Evolutionary conservation across 2,888 invertebrate genomes (phyloP), one percentile per base, ranked within the genome.

Genomic region (Mallateleia sp.): DNA sequence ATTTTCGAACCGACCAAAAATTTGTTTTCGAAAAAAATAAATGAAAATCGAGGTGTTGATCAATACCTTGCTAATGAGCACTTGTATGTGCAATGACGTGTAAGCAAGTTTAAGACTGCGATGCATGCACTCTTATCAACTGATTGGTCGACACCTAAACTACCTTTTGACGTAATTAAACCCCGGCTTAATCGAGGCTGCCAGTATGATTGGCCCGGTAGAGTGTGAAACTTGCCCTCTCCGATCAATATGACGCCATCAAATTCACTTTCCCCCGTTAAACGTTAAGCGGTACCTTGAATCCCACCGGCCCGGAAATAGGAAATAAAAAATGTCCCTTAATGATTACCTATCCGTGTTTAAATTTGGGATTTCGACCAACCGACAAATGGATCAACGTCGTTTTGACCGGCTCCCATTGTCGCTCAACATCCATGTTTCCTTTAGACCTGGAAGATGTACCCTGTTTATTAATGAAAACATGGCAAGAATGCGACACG

Each of bases 101-200:
- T 52, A 38, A 22, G 54, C n/a, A 69, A 71, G 28, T 78, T 78
- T 52, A 74, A 77, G 64, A 71, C 66, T 64, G 20, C 66, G 71
- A 72, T 72, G 34, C 82, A 42, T 78, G 82, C 86, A 82, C 66
- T 81, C 86, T 82, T 86, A 82, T 82, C 82, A 72, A 14, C 74
- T 32, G 74, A 74, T 79, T 78, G 78, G 78, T 62, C 86, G 86
- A 74, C 79, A 82, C 74, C 79, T 79, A 60, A 78, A 64, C 54
- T 78, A 62, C 71, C 64, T 86, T 74, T 74, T 50, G 81, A 78
- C 78, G 78, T 86, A 86, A 86, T 86, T 86, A 79, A 86, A 86
- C 20, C 62, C 52, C 62, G 58, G 58, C 80, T 58, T 72, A 82
- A 82, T 82, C 72, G 56, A 80, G 50, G 74, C 69, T 80, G 79